Base-by-base conservation (phyloP, 2,888 invertebrate species). In the Phengaris alcon region DNA sequence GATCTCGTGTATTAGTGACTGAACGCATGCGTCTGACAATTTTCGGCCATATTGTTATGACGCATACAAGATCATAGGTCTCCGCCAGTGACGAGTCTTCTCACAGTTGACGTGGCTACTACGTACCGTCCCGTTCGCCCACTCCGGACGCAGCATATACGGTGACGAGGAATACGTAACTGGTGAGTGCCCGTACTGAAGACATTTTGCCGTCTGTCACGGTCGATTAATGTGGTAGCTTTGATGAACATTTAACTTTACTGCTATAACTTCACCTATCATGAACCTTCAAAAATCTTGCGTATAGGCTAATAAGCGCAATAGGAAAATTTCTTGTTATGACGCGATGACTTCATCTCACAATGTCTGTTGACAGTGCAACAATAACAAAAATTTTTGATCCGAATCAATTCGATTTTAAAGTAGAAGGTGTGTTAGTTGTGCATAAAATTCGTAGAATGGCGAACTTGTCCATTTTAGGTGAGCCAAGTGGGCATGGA, bases 131-230 rank as follows among this genome's bases (percentile, higher is more conserved):
- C 95, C 96, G 95, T 95, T 97, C 97, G 96, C 96, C 97, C 97
- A 97, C 96, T 97, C 97, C 96, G 96, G 96, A 96, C 96, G 96
- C 97, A 96, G 96, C 96, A 96, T 96, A 97, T 95, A 96, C 96
- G 96, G 97, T 97, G 97, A 97, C 97, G 97, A 97, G 96, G 96
- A 97, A 97, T 97, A 97, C 97, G 97, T 97, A 97, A 97, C 97
- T 96, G 96, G 96, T 96, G 96, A 96, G 96, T 96, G 95, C 95
- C 95, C 89, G 88, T 88, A 87, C 84, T 84, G 91, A 91, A 93
- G 93, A 91, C 92, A 83, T 91, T 91, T 93, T 91, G 88, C 90
- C 88, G 91, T 87, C 91, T 92, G 93, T 93, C 93, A 93, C 88
- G 90, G 88, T 88, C 90, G 86, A 86, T 85, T 87, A 86, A 88